phyloP scores from a whole-genome alignment of 1,140 invertebrate genomes.

The Eupristina koningsbergeri region DNA sequence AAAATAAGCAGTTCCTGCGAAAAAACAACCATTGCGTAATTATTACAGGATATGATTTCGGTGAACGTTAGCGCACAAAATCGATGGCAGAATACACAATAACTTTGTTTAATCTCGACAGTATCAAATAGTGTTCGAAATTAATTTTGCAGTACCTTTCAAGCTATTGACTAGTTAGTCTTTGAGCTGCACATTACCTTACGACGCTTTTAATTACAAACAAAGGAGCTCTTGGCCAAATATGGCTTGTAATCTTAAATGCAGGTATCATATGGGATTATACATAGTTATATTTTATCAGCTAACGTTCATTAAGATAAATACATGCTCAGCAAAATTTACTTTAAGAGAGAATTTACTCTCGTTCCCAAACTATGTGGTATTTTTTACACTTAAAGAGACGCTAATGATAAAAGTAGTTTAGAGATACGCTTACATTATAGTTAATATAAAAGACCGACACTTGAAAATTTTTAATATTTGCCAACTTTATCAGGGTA shows the following conservation, averaged over 20 bases:
- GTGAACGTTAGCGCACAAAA: too few species aligned
- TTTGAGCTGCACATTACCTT: not conserved
- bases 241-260: not conserved
- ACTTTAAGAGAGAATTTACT: not conserved
- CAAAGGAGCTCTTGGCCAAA: not conserved
- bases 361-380: not conserved
- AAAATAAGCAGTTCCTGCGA: too few species aligned
- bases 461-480: not conserved
- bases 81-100: too few species aligned
- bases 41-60: too few species aligned
- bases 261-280: not conserved
- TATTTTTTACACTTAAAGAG: not conserved
- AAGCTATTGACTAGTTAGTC: not conserved
- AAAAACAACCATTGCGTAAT: too few species aligned
- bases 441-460: too few species aligned
- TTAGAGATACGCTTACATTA: not conserved
- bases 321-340: not conserved
- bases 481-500: not conserved
- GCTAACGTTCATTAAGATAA: not conserved
- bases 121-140: not conserved
- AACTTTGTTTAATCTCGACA: conserved; percentile 16
- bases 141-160: conserved; percentile 28
- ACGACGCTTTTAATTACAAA: not conserved
- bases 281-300: not conserved
- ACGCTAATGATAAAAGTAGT: not conserved